Evolutionary conservation across 2,888 invertebrate genomes (phyloP), one percentile per base, ranked within the genome.

Genomic region (Callosobruchus maculatus): DNA sequence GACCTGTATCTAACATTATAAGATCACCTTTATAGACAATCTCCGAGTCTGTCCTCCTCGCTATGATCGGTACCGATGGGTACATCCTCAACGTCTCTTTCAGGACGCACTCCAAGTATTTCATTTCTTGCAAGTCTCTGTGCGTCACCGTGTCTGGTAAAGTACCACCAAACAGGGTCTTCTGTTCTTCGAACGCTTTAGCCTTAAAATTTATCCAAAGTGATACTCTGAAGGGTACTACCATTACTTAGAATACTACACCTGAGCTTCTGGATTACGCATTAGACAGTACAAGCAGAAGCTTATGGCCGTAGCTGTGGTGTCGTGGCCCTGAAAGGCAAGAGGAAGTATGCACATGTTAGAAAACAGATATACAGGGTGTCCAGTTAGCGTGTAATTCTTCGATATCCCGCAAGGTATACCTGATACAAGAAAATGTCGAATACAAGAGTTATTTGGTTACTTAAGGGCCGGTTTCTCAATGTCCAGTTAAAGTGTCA

Each of bases 241-340:
- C 20, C 20, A 13, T 68, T 73, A 9, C 7, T 21, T 18, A 21
- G 13, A 22, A 71, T 3, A 70, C 75, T 72, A 76, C 77, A 84
- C 84, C 82, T 89, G 89, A 20, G 87, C 78, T 67, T 87, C 84
- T 0, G 85, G 86, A 81, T 88, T 78, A 70, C 83, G 85, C 0
- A 89, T 87, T 66, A 90, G 80, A 71, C 82, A 81, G 75, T 88
- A 88, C 1, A 89, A 77, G 5, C 85, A 77, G 83, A 89, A 89
- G 77, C 85, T 85, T n/a, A 89, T 83, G 13, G 86, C 87, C 22
- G 88, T 83, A 7, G 88, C 83, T 20, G 88, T 89, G 0, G 89
- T 89, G 76, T 89, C 88, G 75, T 89, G 87, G 0, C 88, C 88
- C 89, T 89, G 26, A n/a, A 76, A 75, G 31, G 22, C 3, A 26